These are phyloP conservation scores for Porites lutea DNA, from an alignment of 64 coral and sea anemone genomes.

Conservation along the genomic window DNA sequence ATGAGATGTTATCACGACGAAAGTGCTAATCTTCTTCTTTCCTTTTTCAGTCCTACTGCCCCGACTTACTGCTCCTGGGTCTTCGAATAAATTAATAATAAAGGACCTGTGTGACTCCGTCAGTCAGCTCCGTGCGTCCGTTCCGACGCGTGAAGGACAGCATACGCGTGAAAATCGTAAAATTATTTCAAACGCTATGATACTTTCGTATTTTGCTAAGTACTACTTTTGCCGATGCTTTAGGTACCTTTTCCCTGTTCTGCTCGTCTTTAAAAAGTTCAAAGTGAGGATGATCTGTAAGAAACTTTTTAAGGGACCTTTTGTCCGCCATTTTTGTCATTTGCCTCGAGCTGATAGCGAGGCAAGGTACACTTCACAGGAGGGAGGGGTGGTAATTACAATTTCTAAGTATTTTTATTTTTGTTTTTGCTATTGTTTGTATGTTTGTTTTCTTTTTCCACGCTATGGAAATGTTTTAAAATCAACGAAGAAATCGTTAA, in stretches of 20 bases:
- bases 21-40: too few relatives aligned
- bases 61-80: too few relatives aligned
- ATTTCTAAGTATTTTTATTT: not conserved
- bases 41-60: too few relatives aligned
- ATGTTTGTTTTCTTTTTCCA: too few relatives aligned
- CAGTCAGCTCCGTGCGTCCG: too few relatives aligned
- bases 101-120: too few relatives aligned
- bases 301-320: conserved; percentile 20
- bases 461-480: too few relatives aligned
- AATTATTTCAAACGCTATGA: not conserved
- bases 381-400: not conserved
- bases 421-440: too few relatives aligned
- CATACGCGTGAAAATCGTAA: not conserved
- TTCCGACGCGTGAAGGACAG: not conserved
- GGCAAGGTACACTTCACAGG: not conserved
- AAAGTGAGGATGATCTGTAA: conserved; percentile 63
- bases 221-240: not conserved
- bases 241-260: conserved; percentile 55
- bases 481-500: too few relatives aligned
- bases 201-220: not conserved
- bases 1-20: too few relatives aligned
- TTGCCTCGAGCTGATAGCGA: conserved; percentile 32
- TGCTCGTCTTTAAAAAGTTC: conserved; percentile 64
- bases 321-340: conserved; percentile 62
- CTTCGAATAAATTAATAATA: too few relatives aligned